Evolutionary conservation across 1,140 invertebrate species (phyloP).

Genomic region (Pomacea maculata): DNA sequence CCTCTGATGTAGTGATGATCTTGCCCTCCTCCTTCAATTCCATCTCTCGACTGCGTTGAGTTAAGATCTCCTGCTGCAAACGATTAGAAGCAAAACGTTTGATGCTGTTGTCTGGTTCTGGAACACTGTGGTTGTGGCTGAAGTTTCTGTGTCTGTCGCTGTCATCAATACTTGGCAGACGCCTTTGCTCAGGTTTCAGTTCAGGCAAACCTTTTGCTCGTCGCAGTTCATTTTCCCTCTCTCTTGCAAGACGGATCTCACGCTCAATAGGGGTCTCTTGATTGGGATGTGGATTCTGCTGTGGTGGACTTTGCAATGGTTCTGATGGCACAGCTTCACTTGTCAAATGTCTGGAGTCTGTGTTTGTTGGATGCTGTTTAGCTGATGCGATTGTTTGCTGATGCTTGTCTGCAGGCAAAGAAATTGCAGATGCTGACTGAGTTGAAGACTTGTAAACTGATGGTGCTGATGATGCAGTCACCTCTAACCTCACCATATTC

Average conservation of each 20-base stretch:
- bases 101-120: conserved; percentile 33
- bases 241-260: conserved; percentile 69
- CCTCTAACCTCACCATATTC: conserved; percentile 4
- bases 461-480: conserved; percentile 16
- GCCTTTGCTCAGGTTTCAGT: conserved; percentile 26
- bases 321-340: neutral
- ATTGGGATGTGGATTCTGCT: conserved; percentile 28
- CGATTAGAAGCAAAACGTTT: conserved; percentile 47
- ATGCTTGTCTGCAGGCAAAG: conserved; percentile 6
- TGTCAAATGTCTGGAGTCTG: too few relatives aligned
- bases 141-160: neutral
- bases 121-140: neutral
- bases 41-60: conserved; percentile 50
- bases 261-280: conserved; percentile 71
- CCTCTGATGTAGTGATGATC: conserved; percentile 56
- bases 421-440: neutral
- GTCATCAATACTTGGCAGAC: conserved; percentile 18
- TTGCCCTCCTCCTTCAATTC: conserved; percentile 50
- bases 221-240: conserved; percentile 70
- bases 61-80: conserved; percentile 53
- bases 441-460: conserved; percentile 12
- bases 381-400: conserved; percentile 18
- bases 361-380: too few relatives aligned
- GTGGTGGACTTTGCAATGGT: neutral
- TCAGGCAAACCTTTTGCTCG: conserved; percentile 53